Conservation (phyloP, 2,888 invertebrate genomes). For the Apamea anceps region DNA sequence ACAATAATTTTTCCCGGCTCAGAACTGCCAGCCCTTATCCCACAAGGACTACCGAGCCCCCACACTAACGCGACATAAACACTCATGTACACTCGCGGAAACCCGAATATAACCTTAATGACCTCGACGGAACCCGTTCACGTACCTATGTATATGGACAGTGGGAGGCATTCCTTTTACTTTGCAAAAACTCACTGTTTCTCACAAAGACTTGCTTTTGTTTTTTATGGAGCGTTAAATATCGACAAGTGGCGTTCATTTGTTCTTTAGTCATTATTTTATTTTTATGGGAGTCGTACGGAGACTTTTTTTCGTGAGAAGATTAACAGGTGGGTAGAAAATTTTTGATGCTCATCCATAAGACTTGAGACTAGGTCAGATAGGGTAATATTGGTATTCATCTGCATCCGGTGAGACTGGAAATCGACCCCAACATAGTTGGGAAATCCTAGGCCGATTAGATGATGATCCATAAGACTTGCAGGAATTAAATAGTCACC, state of each 20-base stretch:
- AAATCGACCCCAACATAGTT: too few species aligned
- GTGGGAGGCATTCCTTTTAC: slow-evolving; percentile 64
- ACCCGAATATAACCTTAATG: slow-evolving; percentile 73
- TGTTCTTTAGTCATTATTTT: slow-evolving; percentile 28
- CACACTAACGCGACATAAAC: slow-evolving; percentile 39
- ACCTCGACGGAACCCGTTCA: slow-evolving; percentile 74
- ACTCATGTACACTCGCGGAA: slow-evolving; percentile 56
- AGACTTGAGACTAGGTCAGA: too few species aligned
- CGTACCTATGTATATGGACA: slow-evolving; percentile 47
- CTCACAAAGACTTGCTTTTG: slow-evolving; percentile 34
- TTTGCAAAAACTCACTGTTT: slow-evolving; percentile 52
- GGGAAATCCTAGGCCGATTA: too few species aligned
- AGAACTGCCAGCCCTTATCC: slow-evolving; percentile 11
- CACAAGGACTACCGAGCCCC: slow-evolving; percentile 17
- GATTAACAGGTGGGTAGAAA: not conserved
- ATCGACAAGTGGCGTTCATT: slow-evolving; percentile 48
- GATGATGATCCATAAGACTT: too few species aligned
- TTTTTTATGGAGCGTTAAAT: slow-evolving; percentile 43
- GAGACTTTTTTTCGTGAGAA: not conserved
- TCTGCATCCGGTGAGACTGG: too few species aligned
- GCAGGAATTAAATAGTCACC: too few species aligned
- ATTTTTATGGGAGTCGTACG: not conserved
- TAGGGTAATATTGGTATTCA: too few species aligned
- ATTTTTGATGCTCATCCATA: not conserved
- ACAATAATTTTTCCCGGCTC: not conserved